Evolutionary conservation across 1,140 invertebrate species (phyloP).

Genomic region (Pogonomyrmex californicus): DNA sequence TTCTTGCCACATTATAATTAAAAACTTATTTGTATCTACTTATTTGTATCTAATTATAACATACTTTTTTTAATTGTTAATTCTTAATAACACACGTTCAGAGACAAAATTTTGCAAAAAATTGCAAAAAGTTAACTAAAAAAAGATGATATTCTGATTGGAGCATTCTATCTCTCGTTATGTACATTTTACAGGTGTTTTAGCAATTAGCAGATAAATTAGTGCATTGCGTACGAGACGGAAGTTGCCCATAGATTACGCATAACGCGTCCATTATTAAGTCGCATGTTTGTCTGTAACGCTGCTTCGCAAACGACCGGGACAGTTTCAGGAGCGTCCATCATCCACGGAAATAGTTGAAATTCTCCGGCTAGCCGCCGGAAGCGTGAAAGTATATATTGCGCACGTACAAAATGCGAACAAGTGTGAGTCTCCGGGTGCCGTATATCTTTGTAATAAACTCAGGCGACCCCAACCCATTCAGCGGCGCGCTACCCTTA

Average conservation of each 20-base stretch:
- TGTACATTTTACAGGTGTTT: conserved; percentile 36
- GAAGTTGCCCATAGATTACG: conserved; percentile 42
- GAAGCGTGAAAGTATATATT: conserved; percentile 70
- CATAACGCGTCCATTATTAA: conserved; percentile 50
- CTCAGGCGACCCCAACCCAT: conserved; percentile 75
- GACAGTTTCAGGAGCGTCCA: conserved; percentile 80
- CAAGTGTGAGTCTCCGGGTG: conserved; percentile 66
- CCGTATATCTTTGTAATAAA: conserved; percentile 84
- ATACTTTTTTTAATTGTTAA: neutral
- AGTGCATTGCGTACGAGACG: neutral
- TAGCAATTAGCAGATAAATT: conserved; percentile 40
- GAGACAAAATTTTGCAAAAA: neutral
- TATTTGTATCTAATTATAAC: neutral
- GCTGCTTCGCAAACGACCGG: conserved; percentile 74
- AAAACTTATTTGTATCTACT: neutral
- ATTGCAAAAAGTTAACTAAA: neutral
- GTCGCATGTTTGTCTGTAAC: conserved; percentile 48
- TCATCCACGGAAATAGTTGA: conserved; percentile 82
- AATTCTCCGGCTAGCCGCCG: conserved; percentile 77
- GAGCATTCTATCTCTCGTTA: neutral
- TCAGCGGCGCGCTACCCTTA: conserved; percentile 70
- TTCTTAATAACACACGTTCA: neutral
- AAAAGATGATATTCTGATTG: neutral
- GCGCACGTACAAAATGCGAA: conserved; percentile 68
- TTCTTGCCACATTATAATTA: neutral